These are phyloP conservation scores for Eudorcas thomsonii DNA, from an alignment of 2,113 vertebrate genomes.

Conservation along the genomic window DNA sequence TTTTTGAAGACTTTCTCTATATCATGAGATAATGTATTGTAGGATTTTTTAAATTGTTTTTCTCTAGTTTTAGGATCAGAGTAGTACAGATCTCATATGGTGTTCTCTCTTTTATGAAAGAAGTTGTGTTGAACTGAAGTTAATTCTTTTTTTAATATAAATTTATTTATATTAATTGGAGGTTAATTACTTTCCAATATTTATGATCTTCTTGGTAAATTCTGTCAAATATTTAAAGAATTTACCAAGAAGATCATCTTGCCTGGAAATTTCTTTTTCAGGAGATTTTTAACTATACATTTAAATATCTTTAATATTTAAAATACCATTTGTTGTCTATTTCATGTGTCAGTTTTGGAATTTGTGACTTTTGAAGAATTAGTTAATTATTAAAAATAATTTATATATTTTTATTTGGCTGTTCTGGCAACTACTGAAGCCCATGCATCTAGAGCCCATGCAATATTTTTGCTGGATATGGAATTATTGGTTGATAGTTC, in stretches of 20 bases:
- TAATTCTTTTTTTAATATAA: neutral
- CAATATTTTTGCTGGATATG: neutral
- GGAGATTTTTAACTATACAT: neutral
- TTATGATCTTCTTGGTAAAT: too few species aligned
- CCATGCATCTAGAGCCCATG: neutral
- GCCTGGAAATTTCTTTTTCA: neutral
- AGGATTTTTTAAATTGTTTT: neutral
- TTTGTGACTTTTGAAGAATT: neutral
- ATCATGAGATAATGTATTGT: neutral
- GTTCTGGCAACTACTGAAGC: neutral
- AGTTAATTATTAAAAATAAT: neutral
- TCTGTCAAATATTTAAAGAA: too few species aligned
- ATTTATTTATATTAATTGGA: too few species aligned
- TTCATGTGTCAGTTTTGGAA: neutral
- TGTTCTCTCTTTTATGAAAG: neutral
- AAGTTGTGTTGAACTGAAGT: neutral
- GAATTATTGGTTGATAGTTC: neutral
- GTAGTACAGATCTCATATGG: neutral
- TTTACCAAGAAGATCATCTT: neutral
- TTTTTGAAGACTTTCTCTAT: neutral
- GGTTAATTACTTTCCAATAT: too few species aligned
- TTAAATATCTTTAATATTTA: neutral
- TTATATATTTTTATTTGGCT: neutral
- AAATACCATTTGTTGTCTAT: neutral
- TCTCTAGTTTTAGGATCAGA: neutral